Evolutionary conservation across 2,888 invertebrate species (phyloP).

Genomic region (Pristionchus japonicus): DNA sequence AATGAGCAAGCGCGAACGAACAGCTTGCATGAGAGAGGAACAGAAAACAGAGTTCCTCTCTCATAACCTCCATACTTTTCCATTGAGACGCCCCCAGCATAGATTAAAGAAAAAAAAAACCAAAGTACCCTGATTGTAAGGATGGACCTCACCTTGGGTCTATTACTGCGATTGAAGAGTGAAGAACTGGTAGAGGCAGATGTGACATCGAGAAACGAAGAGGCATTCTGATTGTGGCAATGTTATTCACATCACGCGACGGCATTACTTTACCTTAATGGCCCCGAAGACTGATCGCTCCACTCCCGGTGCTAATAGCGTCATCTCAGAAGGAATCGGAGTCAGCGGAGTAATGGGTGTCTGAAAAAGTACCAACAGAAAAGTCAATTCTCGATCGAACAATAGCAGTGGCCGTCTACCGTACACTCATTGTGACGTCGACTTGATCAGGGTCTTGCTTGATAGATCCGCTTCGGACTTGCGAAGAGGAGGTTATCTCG

Average conservation of each 20-base stretch:
- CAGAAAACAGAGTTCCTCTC: not conserved
- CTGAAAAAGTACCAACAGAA: not conserved
- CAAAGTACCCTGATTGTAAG: too few species aligned
- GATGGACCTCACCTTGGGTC: constrained; percentile 33
- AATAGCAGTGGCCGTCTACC: not conserved
- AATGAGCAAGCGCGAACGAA: not conserved
- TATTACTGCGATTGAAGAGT: not conserved
- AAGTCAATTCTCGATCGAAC: not conserved
- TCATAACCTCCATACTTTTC: not conserved
- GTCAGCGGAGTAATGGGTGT: not conserved
- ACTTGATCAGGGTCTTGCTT: not conserved
- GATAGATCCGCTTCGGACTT: too few species aligned
- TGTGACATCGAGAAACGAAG: constrained; percentile 11
- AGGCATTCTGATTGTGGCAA: constrained; percentile 23
- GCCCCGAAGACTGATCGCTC: not conserved
- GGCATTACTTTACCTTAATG: not conserved
- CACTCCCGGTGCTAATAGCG: not conserved
- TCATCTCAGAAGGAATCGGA: not conserved
- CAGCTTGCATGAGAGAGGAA: not conserved
- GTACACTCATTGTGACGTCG: constrained; percentile 27
- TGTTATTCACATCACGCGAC: too few species aligned
- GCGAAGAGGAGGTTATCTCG: not conserved
- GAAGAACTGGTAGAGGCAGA: not conserved
- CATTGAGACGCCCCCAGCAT: too few species aligned
- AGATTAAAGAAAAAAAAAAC: too few species aligned